Conservation (phyloP, 2,113 vertebrate species). For the Myotis brandtii region DNA sequence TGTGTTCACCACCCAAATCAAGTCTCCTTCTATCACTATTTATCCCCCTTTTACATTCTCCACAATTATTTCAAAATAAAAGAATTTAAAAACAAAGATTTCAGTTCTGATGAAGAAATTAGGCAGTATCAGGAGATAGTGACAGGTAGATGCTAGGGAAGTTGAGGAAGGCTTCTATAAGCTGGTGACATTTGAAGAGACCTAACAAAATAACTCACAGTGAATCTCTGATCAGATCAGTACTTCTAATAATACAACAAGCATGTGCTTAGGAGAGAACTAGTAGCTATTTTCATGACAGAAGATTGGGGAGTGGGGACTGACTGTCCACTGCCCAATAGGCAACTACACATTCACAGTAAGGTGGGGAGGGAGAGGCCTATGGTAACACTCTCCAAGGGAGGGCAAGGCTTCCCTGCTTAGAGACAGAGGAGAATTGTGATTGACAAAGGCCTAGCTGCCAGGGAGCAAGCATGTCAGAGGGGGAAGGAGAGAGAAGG, state of each 20-base stretch:
- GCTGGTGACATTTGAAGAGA: conserved; percentile 29
- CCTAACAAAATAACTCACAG: neutral
- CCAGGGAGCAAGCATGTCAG: too few species aligned
- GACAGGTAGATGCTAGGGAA: neutral
- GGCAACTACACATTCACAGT: neutral
- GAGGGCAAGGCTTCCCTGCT: neutral
- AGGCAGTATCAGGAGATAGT: neutral
- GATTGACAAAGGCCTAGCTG: neutral
- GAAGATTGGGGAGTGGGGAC: neutral
- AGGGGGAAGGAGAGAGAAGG: too few species aligned
- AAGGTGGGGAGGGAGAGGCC: neutral
- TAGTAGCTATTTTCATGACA: conserved; percentile 18
- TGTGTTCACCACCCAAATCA: neutral
- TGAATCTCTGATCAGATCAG: neutral
- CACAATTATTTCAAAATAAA: conserved; percentile 41
- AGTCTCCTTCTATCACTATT: neutral
- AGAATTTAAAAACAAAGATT: neutral
- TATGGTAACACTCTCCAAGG: neutral
- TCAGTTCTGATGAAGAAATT: neutral
- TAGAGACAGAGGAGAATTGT: neutral
- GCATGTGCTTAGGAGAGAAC: neutral
- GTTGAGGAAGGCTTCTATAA: neutral
- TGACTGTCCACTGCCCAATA: neutral
- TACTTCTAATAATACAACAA: conserved; percentile 8
- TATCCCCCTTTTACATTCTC: neutral